Evolutionary conservation across 2,113 vertebrate genomes (phyloP).

Genomic region (Indri indri): DNA sequence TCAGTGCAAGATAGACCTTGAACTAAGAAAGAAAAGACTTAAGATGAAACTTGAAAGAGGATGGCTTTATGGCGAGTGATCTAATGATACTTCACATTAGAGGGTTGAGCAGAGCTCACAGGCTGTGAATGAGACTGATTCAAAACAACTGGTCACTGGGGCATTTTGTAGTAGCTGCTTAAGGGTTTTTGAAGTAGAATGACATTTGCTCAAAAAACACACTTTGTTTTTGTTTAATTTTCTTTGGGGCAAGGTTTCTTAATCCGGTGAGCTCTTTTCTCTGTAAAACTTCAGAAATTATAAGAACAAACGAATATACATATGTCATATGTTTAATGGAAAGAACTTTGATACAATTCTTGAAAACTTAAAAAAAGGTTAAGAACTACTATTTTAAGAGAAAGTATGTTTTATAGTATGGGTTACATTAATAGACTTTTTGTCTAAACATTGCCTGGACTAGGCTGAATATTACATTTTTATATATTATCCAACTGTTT

Average conservation of each 20-base stretch:
- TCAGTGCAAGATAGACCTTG: background rate
- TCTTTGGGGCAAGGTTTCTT: background rate
- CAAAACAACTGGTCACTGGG: background rate
- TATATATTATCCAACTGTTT: background rate
- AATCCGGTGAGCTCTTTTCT: background rate
- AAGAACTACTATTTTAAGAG: background rate
- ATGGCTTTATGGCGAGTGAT: background rate
- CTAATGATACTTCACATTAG: background rate
- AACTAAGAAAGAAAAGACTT: background rate
- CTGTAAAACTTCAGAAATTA: constrained; percentile 24
- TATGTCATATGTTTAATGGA: background rate
- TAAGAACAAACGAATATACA: background rate
- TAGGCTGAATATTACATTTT: background rate
- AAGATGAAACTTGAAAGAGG: background rate
- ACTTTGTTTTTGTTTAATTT: background rate
- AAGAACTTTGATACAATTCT: background rate
- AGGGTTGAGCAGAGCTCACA: background rate
- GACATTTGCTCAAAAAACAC: background rate
- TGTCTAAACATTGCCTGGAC: background rate
- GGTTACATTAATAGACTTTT: background rate
- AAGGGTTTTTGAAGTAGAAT: background rate
- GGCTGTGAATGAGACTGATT: background rate
- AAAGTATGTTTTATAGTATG: background rate
- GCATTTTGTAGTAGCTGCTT: background rate
- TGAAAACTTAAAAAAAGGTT: background rate